Conservation (phyloP, 2,888 invertebrate genomes). For the Cephonodes hylas region DNA sequence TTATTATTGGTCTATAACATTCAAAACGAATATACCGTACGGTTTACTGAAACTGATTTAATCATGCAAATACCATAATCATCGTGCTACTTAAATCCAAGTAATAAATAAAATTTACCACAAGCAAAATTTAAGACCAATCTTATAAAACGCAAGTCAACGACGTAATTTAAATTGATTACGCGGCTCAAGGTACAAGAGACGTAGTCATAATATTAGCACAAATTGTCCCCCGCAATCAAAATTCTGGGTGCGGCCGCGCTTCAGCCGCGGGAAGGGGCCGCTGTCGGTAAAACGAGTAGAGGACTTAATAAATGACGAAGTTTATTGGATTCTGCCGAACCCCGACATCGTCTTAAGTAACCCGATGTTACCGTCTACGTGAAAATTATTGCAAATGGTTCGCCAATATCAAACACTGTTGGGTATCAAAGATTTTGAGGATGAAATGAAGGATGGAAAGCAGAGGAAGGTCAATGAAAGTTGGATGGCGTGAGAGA, state of each 20-base stretch:
- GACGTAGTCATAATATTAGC: background rate
- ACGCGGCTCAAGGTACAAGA: background rate
- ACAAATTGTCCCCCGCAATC: background rate
- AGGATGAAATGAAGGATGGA: too few species aligned
- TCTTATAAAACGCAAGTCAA: too few species aligned
- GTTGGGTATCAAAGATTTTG: background rate
- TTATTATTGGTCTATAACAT: too few species aligned
- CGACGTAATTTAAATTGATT: background rate
- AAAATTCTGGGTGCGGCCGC: background rate
- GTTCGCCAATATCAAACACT: slow-evolving; percentile 20
- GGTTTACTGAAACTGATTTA: too few species aligned
- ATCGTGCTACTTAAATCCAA: too few species aligned
- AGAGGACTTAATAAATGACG: slow-evolving; percentile 37
- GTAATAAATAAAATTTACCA: too few species aligned
- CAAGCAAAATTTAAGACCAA: too few species aligned
- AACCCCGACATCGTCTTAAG: slow-evolving; percentile 10
- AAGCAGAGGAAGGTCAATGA: too few species aligned
- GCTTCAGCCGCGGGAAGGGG: slow-evolving; percentile 21
- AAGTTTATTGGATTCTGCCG: slow-evolving; percentile 43
- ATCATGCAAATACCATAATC: too few species aligned
- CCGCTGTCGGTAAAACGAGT: slow-evolving; percentile 35
- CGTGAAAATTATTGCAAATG: slow-evolving; percentile 34
- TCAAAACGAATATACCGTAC: too few species aligned
- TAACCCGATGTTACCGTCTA: slow-evolving; percentile 24
- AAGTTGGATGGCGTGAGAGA: too few species aligned